Base-by-base conservation (phyloP, 2,113 vertebrate species). In the Lepidiolamprologus cunningtoni region DNA sequence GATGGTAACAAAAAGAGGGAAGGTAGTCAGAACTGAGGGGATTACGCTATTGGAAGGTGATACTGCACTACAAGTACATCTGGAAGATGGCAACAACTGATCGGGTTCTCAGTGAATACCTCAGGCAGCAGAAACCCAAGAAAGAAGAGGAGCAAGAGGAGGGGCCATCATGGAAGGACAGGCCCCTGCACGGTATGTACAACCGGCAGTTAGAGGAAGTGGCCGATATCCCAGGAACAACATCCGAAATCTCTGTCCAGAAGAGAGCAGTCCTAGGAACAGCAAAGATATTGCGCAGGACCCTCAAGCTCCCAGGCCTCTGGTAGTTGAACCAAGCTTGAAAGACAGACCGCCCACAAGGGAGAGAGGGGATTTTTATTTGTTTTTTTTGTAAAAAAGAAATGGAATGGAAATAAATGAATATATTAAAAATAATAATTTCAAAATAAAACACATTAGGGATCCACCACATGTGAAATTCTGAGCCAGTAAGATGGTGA, bases 351-450 rank as follows among this genome's bases (percentile, higher is more conserved):
- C 2, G 2, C 9, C 61, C 31, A 12, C 2, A 66, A n/a, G 61
- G 61, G 31, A 0, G 0, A 66, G 4, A n/a, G 19, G 33, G 61
- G 33, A 12, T n/a, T 66, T 66, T 63, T 33, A 0, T 31, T 3
- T 17, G 0, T 58, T 33, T 35, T 33, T 35, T n/a, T 7, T 33
- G 16, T 33, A 61, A 61, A 61, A 45, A 42, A 0, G 21, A 9
- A 23, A 45, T 42, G 5, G 66, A 73, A 3, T 71, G n/a, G 37
- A 71, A 14, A 42, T 73, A 0, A 73, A 42, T 26, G 0, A 26
- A 71, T 73, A 23, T 42, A 73, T 73, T 73, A 45, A 42, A 45
- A 10, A 73, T 16, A 45, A 26, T 16, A 23, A 26, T 45, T 73
- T 26, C 5, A 17, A 73, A 73, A 42, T 42, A 42, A 73, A 45